Evolutionary conservation across 2,797 vertebrate genomes (phyloP).

Genomic region (Phalloptychus januarius): DNA sequence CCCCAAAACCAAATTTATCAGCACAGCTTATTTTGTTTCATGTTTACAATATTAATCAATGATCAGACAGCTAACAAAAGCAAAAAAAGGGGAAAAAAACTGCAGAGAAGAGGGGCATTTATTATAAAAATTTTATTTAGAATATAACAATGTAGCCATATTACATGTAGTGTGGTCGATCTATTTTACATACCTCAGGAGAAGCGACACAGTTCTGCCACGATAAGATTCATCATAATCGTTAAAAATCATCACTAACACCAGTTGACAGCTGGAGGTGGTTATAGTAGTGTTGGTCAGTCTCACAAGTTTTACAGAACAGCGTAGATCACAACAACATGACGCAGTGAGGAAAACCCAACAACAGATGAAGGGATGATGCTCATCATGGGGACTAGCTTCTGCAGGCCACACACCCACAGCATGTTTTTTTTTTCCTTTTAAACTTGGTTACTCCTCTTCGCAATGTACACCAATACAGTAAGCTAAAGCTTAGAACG

Average conservation of each 20-base stretch:
- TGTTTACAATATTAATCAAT: slow-evolving; percentile 9
- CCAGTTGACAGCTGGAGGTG: slow-evolving; percentile 78
- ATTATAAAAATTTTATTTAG: slow-evolving; percentile 88
- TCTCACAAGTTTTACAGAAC: slow-evolving; percentile 87
- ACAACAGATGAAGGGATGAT: slow-evolving; percentile 68
- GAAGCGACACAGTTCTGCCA: slow-evolving; percentile 86
- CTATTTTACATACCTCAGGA: slow-evolving; percentile 85
- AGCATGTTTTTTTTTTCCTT: slow-evolving; percentile 32
- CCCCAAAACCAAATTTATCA: slow-evolving; percentile 29
- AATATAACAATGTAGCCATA: slow-evolving; percentile 88
- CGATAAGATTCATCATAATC: slow-evolving; percentile 67
- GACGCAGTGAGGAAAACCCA: slow-evolving; percentile 81
- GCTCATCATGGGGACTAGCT: slow-evolving; percentile 65
- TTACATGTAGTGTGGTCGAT: slow-evolving; percentile 85
- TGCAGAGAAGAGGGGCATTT: slow-evolving; percentile 24
- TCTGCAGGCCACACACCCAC: slow-evolving; percentile 78
- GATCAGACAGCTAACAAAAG: background rate
- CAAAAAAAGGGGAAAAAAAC: background rate
- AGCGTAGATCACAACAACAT: slow-evolving; percentile 85
- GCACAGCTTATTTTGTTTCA: background rate
- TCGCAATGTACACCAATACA: slow-evolving; percentile 73
- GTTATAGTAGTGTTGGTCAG: slow-evolving; percentile 89
- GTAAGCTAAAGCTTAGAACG: slow-evolving; percentile 67
- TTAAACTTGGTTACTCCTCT: slow-evolving; percentile 63
- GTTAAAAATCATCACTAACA: slow-evolving; percentile 56